These are phyloP conservation scores for Oryzias woworae DNA, from an alignment of 2,113 vertebrate species.

Conservation along the genomic window DNA sequence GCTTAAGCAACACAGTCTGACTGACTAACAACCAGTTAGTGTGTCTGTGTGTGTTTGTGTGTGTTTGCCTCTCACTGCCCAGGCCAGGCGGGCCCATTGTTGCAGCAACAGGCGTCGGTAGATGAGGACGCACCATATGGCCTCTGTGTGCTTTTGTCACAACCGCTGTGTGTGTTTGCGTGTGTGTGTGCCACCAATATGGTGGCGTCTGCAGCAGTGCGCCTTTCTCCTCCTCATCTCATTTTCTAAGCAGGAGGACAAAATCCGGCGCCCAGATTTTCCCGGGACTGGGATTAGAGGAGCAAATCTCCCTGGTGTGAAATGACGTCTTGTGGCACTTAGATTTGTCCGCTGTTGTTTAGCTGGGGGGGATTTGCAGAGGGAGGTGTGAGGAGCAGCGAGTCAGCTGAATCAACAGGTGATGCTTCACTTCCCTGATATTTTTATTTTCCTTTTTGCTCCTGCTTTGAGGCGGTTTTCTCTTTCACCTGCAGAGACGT, in stretches of 20 bases:
- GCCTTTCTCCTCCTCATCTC: conserved; percentile 50
- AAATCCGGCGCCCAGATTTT: conserved; percentile 50
- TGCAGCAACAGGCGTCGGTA: conserved; percentile 91
- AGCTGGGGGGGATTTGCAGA: neutral
- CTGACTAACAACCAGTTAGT: conserved; percentile 84
- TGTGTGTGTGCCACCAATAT: conserved; percentile 77
- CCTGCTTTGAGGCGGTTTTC: neutral
- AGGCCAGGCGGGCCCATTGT: conserved; percentile 85
- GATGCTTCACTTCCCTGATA: neutral
- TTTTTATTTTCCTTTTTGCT: neutral
- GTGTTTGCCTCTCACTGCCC: conserved; percentile 80
- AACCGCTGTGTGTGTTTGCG: conserved; percentile 70
- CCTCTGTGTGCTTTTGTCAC: conserved; percentile 90
- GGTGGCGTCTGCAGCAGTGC: conserved; percentile 76
- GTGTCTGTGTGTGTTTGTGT: conserved; percentile 73
- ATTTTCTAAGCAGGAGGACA: conserved; percentile 42
- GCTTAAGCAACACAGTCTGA: conserved; percentile 71
- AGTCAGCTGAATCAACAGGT: conserved; percentile 65
- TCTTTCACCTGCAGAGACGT: neutral
- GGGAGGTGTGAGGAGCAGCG: neutral
- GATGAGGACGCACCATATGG: conserved; percentile 94
- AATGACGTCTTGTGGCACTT: conserved; percentile 26
- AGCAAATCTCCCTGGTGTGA: conserved; percentile 37
- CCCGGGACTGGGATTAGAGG: conserved; percentile 36
- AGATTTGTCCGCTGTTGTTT: neutral